Percentiles rank a stretch among this genome's conserved stretches.
phyloP scores from a whole-genome alignment of 2,113 vertebrate genomes.

The Trichomycterus rosablanca region DNA sequence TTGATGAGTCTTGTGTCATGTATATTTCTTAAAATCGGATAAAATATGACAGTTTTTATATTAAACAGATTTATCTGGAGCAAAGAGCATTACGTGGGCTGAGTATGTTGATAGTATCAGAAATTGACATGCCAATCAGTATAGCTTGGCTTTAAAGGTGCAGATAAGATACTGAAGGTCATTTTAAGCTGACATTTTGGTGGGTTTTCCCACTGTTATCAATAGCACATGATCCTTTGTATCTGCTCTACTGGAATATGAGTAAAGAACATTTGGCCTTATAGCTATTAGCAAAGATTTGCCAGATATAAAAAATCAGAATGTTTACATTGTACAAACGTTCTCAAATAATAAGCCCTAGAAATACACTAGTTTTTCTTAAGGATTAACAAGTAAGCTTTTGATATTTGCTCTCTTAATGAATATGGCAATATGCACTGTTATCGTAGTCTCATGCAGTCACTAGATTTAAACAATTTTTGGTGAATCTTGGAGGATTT shows the following conservation, averaged over 20 bases:
- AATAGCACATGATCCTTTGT: slow-evolving; percentile 47
- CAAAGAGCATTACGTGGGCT: slow-evolving; percentile 68
- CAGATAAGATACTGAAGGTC: slow-evolving; percentile 75
- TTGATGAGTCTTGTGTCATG: slow-evolving; percentile 64
- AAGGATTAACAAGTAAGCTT: slow-evolving; percentile 67
- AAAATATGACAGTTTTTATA: slow-evolving; percentile 77
- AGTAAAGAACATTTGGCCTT: slow-evolving; percentile 59
- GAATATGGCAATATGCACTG: slow-evolving; percentile 66
- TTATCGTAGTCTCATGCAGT: slow-evolving; percentile 59
- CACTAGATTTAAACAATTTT: slow-evolving; percentile 61
- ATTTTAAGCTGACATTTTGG: slow-evolving; percentile 58
- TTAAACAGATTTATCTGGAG: slow-evolving; percentile 72
- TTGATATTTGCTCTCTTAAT: slow-evolving; percentile 74
- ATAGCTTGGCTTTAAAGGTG: slow-evolving; percentile 61
- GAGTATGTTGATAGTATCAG: slow-evolving; percentile 72
- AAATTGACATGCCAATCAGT: slow-evolving; percentile 78
- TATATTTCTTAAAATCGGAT: slow-evolving; percentile 59
- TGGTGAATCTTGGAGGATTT: slow-evolving; percentile 58
- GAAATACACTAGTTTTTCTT: slow-evolving; percentile 52
- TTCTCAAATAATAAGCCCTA: slow-evolving; percentile 55
- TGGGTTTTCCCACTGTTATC: slow-evolving; percentile 59
- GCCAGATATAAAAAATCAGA: slow-evolving; percentile 37
- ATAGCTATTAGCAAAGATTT: slow-evolving; percentile 46
- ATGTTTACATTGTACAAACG: slow-evolving; percentile 38
- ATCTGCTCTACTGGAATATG: slow-evolving; percentile 46